phyloP scores from a whole-genome alignment of 2,113 vertebrate genomes.

The Elaphurus davidianus region DNA sequence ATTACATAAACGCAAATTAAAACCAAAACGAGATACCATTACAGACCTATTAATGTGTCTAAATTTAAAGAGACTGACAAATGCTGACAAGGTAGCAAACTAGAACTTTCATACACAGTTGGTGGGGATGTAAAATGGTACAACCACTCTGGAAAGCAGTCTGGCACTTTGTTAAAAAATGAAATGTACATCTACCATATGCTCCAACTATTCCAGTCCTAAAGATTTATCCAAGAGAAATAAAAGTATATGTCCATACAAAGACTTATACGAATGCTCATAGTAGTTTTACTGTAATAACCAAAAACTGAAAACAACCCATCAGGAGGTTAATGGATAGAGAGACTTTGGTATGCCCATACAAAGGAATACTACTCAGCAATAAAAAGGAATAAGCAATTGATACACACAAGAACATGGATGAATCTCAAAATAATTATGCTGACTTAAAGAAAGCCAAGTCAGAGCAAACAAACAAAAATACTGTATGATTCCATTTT shows the following conservation, averaged over 20 bases:
- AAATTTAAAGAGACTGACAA: slow-evolving; percentile 1
- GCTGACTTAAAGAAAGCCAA: background rate
- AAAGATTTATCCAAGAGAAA: background rate
- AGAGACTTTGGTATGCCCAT: background rate
- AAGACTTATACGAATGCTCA: background rate
- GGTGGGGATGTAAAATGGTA: background rate
- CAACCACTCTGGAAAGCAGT: slow-evolving; percentile 1
- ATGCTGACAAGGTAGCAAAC: background rate
- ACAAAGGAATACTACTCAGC: background rate
- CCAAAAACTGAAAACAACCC: background rate
- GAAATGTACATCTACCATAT: background rate
- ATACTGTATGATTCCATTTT: background rate
- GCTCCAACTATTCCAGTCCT: background rate
- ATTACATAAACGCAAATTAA: slow-evolving; percentile 27
- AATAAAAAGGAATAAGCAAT: background rate
- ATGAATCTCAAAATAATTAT: background rate
- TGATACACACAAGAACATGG: background rate
- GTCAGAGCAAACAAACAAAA: background rate
- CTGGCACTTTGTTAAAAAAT: background rate
- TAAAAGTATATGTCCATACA: background rate
- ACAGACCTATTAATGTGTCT: background rate
- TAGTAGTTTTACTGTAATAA: background rate
- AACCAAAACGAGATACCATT: background rate
- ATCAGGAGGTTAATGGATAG: background rate
- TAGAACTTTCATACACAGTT: background rate